Conservation (phyloP, 2,113 vertebrate genomes). For the Hyaena hyaena region DNA sequence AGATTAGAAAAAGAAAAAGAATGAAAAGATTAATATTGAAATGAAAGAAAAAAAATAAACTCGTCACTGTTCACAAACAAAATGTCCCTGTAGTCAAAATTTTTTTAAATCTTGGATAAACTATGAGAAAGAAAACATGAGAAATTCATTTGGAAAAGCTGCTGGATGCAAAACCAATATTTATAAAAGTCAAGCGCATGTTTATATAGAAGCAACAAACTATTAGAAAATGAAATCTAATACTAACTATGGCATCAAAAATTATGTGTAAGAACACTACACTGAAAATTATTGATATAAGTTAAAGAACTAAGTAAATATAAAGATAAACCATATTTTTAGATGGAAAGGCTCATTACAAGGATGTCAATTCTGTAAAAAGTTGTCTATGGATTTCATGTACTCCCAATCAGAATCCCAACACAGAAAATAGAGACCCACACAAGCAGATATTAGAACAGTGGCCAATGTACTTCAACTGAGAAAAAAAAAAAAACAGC, state of each 20-base stretch:
- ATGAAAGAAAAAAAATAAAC: neutral
- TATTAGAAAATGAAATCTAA: neutral
- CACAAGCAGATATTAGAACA: neutral
- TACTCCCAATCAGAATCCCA: neutral
- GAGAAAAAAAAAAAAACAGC: neutral
- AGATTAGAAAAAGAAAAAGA: neutral
- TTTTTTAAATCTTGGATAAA: neutral
- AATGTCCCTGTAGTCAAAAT: neutral
- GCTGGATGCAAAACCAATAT: neutral
- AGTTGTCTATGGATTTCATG: neutral
- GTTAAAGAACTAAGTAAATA: neutral
- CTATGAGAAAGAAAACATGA: neutral
- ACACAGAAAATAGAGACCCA: neutral
- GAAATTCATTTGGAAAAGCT: neutral
- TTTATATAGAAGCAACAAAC: neutral
- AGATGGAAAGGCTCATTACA: neutral
- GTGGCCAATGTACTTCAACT: neutral
- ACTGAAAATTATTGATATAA: neutral
- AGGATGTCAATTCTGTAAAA: neutral
- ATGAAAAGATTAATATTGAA: neutral
- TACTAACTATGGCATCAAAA: neutral
- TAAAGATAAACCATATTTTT: neutral
- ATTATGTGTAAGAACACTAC: neutral
- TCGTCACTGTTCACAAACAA: neutral
- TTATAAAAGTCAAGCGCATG: neutral